A percentile compares a stretch with the other conserved stretches of the same genome.
Conservation (phyloP, 2,113 vertebrate species). For the Phyllopteryx taeniolatus region DNA sequence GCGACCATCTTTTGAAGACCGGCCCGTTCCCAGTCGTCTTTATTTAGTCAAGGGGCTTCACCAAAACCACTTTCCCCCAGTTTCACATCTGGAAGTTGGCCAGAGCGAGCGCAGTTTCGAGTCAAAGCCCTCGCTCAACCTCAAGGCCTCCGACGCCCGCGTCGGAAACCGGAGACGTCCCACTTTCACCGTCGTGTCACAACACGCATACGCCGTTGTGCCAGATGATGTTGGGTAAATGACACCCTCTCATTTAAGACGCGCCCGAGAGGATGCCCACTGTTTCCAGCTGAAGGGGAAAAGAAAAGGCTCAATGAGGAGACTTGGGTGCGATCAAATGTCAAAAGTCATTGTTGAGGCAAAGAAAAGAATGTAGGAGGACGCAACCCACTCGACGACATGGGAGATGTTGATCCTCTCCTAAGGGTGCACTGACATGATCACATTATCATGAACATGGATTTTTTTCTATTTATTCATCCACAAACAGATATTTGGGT, state of each 20-base stretch:
- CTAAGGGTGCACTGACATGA: background rate
- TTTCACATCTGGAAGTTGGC: slow-evolving; percentile 7
- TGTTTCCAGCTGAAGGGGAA: slow-evolving; percentile 19
- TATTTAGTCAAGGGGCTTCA: background rate
- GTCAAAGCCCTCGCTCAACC: background rate
- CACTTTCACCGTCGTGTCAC: slow-evolving; percentile 37
- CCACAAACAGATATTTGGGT: background rate
- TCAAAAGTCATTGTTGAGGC: slow-evolving; percentile 41
- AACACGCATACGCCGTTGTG: slow-evolving; percentile 34
- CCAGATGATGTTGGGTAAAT: slow-evolving; percentile 8
- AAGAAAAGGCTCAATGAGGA: slow-evolving; percentile 24
- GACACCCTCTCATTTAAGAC: slow-evolving; percentile 22
- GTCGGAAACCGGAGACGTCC: slow-evolving; percentile 15
- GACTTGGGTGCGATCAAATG: slow-evolving; percentile 36
- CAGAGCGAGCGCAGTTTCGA: background rate
- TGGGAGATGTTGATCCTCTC: slow-evolving; percentile 27
- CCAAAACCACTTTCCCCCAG: background rate
- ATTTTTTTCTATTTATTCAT: background rate
- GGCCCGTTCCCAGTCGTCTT: background rate
- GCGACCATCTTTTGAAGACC: background rate
- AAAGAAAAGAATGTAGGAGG: slow-evolving; percentile 49
- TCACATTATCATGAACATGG: background rate
- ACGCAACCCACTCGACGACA: slow-evolving; percentile 13
- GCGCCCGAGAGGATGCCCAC: slow-evolving; percentile 19
- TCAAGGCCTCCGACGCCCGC: background rate